Evolutionary conservation across 1,140 invertebrate genomes (phyloP), one percentile per base, ranked within the genome.

Genomic region (Cecropterus lyciades): DNA sequence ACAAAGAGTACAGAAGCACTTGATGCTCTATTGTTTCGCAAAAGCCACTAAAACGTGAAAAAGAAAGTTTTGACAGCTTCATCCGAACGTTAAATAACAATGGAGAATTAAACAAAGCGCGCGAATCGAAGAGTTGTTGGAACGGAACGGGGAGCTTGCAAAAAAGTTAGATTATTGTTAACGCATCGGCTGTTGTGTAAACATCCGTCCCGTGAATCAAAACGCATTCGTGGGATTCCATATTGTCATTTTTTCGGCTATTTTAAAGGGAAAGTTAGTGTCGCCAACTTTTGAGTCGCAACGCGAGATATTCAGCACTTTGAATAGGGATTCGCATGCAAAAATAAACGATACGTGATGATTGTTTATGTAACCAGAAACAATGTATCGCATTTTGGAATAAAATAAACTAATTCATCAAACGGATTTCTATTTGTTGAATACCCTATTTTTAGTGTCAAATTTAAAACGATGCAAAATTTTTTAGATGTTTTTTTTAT

Each of bases 101-200:
- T 43, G 45, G 49, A 43, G 51, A 52, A 16, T 42, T 63, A 27
- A 45, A 63, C 60, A 63, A 63, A 43, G 48, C 48, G 33, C 59
- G 60, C 60, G 60, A 63, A 52, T 49, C 33, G 17, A 16, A 51
- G 46, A 51, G 33, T 49, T 43, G 15, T 65, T 53, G 42, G 67
- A 65, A 42, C 59, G 64, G 59, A 51, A 51, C 60, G 48, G 13
- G 45, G 30, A 10, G 33, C 72, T 68, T 67, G 17, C 62, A 72
- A 77, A 79, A 77, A 77, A 72, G 52, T 66, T 57, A 14, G 53
- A 65, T 80, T 73, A 73, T 70, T 69, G 67, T 74, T 67, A 74
- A 66, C 67, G 77, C 67, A 64, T 72, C 65, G 77, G 53, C 78
- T 84, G 80, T 85, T 85, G 83, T 82, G 85, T 87, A 83, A 90